Base-by-base conservation (phyloP, 64 coral and sea anemone genomes). In the Porites australiensis region DNA sequence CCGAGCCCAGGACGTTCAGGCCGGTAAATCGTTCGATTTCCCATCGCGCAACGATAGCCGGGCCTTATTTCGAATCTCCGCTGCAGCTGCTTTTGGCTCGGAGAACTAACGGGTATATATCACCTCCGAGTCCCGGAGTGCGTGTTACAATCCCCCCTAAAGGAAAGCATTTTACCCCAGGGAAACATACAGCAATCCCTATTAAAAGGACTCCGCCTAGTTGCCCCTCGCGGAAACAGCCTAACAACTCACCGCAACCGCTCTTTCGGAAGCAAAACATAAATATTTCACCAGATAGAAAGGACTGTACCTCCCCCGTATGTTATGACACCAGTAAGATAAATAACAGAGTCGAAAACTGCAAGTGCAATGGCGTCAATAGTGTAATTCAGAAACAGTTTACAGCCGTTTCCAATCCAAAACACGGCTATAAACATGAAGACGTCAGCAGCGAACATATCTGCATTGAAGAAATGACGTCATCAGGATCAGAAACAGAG, bases 391-490 rank as follows among this genome's bases (percentile, higher is more conserved):
- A 62, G 19, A 70, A 37, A 18, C 45, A 65, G 61, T 70, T 70
- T 58, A 18, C 15, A 50, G 52, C 77, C 14, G 80, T 76, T 18
- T 64, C 37, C 43, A 82, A 91, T 48, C 75, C 47, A 45, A 84
- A 88, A 54, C 63, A 75, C 68, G 44, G n/a, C 49, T 83, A 83
- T 15, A n/a, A 63, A 53, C 68, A 94, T 46, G 66, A 94, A 47
- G 53, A 57, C 4, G 68, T 45, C 20, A 79, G 74, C 45, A 94
- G 87, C 64, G 78, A 61, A n/a, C 77, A 94, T 84, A 89, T 94
- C 48, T 94, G 70, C 21, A 50, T 94, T 5, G 92, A 94, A 44
- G 87, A 94, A 60, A 88, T 94, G 79, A 83, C 92, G 43, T 74
- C 92, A n/a, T 89, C 92, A 6, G 92, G 58, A 15, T 94, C 92